Evolutionary conservation across 2,797 vertebrate genomes (phyloP).

Genomic region (Emydoidea blandingii): DNA sequence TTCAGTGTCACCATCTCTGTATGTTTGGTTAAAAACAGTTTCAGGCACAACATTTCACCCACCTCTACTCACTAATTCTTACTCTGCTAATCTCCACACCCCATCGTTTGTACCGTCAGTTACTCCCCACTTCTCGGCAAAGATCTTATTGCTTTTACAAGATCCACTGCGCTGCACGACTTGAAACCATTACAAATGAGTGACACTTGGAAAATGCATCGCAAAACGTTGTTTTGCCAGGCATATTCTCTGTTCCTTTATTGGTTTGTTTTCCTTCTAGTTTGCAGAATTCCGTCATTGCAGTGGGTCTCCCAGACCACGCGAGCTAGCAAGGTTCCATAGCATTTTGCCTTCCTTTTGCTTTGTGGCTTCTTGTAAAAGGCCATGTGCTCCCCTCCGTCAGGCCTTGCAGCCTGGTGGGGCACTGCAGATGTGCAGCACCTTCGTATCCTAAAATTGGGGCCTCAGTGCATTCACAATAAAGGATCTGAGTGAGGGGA

Average conservation of each 20-base stretch:
- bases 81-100: constrained; percentile 12
- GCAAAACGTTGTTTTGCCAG: neutral
- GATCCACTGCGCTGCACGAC: neutral
- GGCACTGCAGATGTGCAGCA: too few relatives aligned
- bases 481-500: too few relatives aligned
- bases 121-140: neutral
- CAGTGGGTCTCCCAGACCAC: neutral
- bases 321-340: neutral
- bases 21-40: too few relatives aligned
- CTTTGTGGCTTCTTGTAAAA: neutral
- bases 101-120: neutral
- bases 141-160: constrained; percentile 19
- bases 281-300: rapidly evolving
- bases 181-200: constrained; percentile 1
- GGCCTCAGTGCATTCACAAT: too few relatives aligned
- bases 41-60: too few relatives aligned
- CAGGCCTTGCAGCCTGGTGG: too few relatives aligned
- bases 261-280: rapidly evolving
- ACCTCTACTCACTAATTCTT: neutral
- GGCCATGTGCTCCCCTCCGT: too few relatives aligned
- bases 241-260: constrained; percentile 48
- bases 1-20: too few relatives aligned
- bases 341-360: neutral
- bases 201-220: constrained; percentile 23
- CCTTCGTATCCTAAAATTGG: too few relatives aligned